These are phyloP conservation scores for Perccottus glenii DNA, from an alignment of 2,113 vertebrate genomes.

Conservation along the genomic window DNA sequence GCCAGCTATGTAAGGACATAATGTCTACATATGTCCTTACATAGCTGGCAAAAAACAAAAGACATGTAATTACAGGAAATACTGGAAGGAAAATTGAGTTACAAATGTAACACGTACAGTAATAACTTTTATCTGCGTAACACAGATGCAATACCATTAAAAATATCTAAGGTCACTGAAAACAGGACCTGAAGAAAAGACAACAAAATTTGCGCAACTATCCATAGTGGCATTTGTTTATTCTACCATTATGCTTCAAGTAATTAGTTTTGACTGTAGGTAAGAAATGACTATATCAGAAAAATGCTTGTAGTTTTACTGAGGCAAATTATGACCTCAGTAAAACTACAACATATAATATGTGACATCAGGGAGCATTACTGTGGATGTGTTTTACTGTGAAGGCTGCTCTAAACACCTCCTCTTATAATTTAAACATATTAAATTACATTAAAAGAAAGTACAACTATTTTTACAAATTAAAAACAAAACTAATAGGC, in stretches of 20 bases:
- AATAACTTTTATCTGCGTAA: slow-evolving; percentile 65
- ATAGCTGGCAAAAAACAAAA: too few species aligned
- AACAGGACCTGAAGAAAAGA: slow-evolving; percentile 41
- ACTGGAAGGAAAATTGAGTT: slow-evolving; percentile 40
- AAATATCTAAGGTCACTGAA: slow-evolving; percentile 51
- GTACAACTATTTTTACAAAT: too few species aligned
- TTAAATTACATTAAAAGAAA: too few species aligned
- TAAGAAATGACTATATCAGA: background rate
- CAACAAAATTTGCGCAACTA: slow-evolving; percentile 14
- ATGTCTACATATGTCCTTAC: too few species aligned
- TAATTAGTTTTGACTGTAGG: slow-evolving; percentile 18
- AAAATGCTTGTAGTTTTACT: slow-evolving; percentile 11
- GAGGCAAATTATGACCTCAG: slow-evolving; percentile 7
- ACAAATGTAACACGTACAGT: slow-evolving; percentile 45
- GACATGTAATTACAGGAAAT: slow-evolving; percentile 23
- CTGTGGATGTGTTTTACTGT: too few species aligned
- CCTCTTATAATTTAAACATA: too few species aligned
- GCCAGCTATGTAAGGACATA: too few species aligned
- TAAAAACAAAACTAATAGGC: too few species aligned
- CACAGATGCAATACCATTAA: slow-evolving; percentile 53
- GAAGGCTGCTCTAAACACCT: too few species aligned
- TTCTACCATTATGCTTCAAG: slow-evolving; percentile 8
- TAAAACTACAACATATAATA: too few species aligned
- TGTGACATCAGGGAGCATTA: too few species aligned
- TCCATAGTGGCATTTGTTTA: slow-evolving; percentile 22